Conservation (phyloP, 2,113 vertebrate genomes). For the Xiphophorus maculatus region DNA sequence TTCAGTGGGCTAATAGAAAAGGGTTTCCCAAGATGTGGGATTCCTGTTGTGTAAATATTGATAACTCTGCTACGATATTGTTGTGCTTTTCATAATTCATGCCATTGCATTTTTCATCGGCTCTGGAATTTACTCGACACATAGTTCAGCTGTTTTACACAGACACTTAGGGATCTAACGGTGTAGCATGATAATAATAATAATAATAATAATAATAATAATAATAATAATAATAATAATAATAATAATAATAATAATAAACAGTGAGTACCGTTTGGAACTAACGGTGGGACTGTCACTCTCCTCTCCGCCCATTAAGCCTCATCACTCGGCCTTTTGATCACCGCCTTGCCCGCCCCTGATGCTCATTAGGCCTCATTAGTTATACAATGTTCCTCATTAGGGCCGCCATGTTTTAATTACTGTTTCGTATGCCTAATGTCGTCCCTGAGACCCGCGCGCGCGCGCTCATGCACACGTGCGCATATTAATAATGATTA, state of each 20-base stretch:
- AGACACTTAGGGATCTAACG: not conserved
- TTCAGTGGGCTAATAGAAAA: conserved; percentile 5
- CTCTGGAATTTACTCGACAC: conserved; percentile 28
- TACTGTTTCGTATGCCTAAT: conserved; percentile 65
- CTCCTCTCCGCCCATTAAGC: conserved; percentile 55
- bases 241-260: too few relatives aligned
- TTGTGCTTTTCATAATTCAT: conserved; percentile 73
- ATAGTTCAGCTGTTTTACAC: conserved; percentile 12
- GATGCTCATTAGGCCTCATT: conserved; percentile 77
- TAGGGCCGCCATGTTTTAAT: conserved; percentile 78
- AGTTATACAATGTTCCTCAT: conserved; percentile 80
- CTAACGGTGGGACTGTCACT: conserved; percentile 11
- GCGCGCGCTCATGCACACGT: not conserved
- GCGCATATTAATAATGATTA: not conserved
- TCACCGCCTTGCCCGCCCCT: conserved; percentile 59
- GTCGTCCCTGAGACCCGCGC: conserved; percentile 6
- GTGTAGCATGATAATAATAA: not conserved
- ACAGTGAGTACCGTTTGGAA: not conserved
- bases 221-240: conserved; percentile 1
- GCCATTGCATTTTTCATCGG: conserved; percentile 66
- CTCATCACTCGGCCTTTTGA: conserved; percentile 69
- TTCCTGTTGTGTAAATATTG: conserved; percentile 69
- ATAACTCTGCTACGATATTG: conserved; percentile 64
- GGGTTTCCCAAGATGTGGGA: conserved; percentile 53
- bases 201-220: not conserved